Evolutionary conservation across 92 coral and sea anemone species (phyloP), one percentile per base, ranked within the genome.

Genomic region (Epizoanthus illoricatus): DNA sequence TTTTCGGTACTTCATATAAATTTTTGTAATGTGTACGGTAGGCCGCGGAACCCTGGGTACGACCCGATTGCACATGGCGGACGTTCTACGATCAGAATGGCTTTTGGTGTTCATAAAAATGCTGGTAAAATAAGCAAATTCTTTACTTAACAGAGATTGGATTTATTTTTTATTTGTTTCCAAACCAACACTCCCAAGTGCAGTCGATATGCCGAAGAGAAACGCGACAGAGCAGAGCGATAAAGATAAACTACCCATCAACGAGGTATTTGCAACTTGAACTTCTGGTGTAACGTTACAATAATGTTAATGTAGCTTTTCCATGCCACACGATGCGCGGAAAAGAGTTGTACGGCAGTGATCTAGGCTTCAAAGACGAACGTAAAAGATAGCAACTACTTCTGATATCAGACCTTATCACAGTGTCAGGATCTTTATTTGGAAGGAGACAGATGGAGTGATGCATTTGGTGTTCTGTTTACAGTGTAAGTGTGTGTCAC

Each of bases 21-120:
- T 23, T 16, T 10, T 17, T 11, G 13, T 65, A 65, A 23, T 28
- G 13, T 17, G 70, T 65, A 43, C 70, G 20, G 42, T 5, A 23
- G 70, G 39, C 42, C 42, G 43, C 42, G 70, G 16, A 28, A 10
- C 76, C 42, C 86, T 86, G 89, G 82, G 84, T 73, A 80, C 47
- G 28, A 81, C 17, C 5, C 70, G 65, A 73, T 80, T 90, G 97
- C 97, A 92, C 97, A 90, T 92, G 97, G 97, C 88, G 88, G 88
- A 88, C 18, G 5, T 60, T 69, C 65, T 65, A 7, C 15, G 19
- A 21, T 12, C 40, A 9, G n/a, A n/a, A 64, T 73, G 20, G 9
- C 19, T 55, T 55, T 39, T 69, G 10, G 33, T 13, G 23, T 45
- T 33, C 61, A 1, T 52, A 15, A 18, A 76, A 59, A 82, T 68